phyloP scores from a whole-genome alignment of 2,797 vertebrate genomes.

The Ptychobarbus kaznakovi region DNA sequence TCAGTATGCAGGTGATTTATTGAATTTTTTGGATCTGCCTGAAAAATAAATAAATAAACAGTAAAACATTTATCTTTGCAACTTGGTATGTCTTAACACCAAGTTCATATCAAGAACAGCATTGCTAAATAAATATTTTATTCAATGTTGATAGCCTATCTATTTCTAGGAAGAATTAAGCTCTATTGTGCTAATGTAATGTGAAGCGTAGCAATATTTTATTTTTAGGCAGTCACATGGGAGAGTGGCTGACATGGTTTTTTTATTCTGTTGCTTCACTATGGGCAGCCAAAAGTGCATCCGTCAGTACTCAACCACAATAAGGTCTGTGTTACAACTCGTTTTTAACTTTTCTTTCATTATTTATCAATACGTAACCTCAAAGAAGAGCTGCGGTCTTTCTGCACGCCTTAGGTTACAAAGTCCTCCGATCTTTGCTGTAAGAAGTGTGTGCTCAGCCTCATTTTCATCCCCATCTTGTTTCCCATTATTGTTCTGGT shows the following conservation, averaged over 20 bases:
- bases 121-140: conserved; percentile 32
- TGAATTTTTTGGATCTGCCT: neutral
- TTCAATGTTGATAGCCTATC: conserved; percentile 20
- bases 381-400: conserved; percentile 23
- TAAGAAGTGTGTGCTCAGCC: conserved; percentile 32
- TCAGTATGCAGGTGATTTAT: neutral
- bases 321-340: conserved; percentile 31
- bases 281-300: conserved; percentile 36
- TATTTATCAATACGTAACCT: conserved; percentile 36
- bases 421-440: conserved; percentile 27
- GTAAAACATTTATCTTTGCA: neutral
- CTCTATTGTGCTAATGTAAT: conserved; percentile 33
- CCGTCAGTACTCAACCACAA: conserved; percentile 27
- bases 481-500: conserved; percentile 41
- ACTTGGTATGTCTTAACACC: neutral
- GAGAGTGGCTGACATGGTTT: conserved; percentile 30
- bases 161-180: conserved; percentile 45
- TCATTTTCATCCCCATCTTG: conserved; percentile 36
- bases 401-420: neutral
- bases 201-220: conserved; percentile 26
- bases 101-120: neutral
- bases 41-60: neutral
- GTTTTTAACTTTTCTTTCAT: conserved; percentile 26
- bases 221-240: conserved; percentile 51
- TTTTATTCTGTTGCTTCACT: conserved; percentile 41